Conservation (phyloP, 2,888 invertebrate genomes). For the Silvanus unidentatus region DNA sequence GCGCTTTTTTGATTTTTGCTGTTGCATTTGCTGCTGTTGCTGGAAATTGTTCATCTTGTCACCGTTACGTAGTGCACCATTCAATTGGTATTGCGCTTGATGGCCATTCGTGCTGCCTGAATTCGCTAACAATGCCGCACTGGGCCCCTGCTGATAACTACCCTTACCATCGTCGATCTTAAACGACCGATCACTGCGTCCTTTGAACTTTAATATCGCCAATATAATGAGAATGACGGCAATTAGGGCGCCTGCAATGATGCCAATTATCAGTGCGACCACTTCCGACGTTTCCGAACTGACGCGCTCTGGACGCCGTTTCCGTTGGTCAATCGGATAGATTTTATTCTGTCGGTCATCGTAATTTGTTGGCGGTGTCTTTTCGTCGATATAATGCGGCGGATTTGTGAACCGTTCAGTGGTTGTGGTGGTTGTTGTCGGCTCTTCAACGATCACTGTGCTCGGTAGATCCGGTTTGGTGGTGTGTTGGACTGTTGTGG, state of each 20-base stretch:
- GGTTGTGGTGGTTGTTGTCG: conserved; percentile 25
- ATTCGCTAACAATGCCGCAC: conserved; percentile 68
- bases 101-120: conserved; percentile 49
- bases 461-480: conserved; percentile 13
- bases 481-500: conserved; percentile 4
- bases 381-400: conserved; percentile 35
- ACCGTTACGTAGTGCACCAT: conserved; percentile 50
- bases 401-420: conserved; percentile 33
- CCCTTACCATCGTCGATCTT: conserved; percentile 84
- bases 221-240: conserved; percentile 86
- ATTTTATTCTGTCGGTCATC: conserved; percentile 32
- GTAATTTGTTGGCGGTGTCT: conserved; percentile 36
- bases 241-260: conserved; percentile 86
- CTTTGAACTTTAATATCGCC: conserved; percentile 81
- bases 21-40: conserved; percentile 30
- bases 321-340: conserved; percentile 39
- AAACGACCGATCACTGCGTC: conserved; percentile 82
- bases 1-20: conserved; percentile 55
- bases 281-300: conserved; percentile 67
- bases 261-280: conserved; percentile 75
- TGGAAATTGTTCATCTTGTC: conserved; percentile 38
- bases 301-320: conserved; percentile 48
- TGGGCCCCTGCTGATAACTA: conserved; percentile 67
- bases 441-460: conserved; percentile 2
- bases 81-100: conserved; percentile 48